Evolutionary conservation across 2,113 vertebrate species (phyloP).

Genomic region (Nothocercus nigrocapillus): DNA sequence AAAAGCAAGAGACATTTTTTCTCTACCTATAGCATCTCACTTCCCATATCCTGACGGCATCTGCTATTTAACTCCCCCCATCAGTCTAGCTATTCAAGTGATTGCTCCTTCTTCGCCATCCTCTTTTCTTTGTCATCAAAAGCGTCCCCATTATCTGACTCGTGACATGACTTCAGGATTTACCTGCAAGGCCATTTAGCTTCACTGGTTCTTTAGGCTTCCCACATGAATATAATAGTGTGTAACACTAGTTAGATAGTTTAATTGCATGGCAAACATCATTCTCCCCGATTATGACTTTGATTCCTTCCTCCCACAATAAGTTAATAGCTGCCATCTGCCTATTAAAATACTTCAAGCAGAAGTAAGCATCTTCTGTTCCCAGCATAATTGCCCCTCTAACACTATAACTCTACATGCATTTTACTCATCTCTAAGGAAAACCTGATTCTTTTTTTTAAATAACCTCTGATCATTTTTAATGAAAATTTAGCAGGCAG

Average conservation of each 20-base stretch:
- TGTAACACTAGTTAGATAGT: background rate
- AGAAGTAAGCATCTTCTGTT: constrained; percentile 54
- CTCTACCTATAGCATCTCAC: background rate
- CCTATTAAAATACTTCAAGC: constrained; percentile 50
- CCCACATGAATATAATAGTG: background rate
- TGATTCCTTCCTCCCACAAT: constrained; percentile 60
- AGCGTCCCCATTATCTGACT: background rate
- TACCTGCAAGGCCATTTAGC: background rate
- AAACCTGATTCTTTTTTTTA: constrained; percentile 27
- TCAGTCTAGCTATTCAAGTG: background rate
- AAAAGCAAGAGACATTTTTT: background rate
- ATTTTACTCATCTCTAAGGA: background rate
- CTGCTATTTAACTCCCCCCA: background rate
- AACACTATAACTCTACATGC: constrained; percentile 2
- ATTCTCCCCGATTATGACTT: constrained; percentile 41
- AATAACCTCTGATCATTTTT: constrained; percentile 1
- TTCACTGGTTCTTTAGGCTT: background rate
- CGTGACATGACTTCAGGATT: background rate
- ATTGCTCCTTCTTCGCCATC: background rate
- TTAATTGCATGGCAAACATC: constrained; percentile 36
- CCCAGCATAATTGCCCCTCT: constrained; percentile 41
- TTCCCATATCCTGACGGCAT: background rate
- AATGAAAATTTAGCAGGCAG: background rate
- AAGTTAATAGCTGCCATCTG: constrained; percentile 62
- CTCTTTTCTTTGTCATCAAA: background rate